These are phyloP conservation scores for Lanistes nyassanus DNA, from an alignment of 1,140 invertebrate species.

Conservation along the genomic window DNA sequence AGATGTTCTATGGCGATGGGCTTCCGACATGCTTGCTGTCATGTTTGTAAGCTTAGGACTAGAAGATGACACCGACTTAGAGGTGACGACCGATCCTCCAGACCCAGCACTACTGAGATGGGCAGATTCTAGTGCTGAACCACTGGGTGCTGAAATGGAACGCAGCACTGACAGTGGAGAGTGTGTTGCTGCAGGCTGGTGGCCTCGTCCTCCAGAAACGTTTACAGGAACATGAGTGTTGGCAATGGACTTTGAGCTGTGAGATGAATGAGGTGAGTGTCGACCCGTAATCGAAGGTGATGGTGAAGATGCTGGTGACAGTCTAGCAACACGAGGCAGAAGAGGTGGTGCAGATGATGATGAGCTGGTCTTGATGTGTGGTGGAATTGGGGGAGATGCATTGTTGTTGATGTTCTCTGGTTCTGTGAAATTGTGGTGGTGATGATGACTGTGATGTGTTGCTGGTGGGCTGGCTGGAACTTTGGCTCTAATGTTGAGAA, in stretches of 20 bases:
- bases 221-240: conserved; percentile 36
- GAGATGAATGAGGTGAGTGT: conserved; percentile 22
- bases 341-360: conserved; percentile 17
- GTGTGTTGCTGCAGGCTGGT: not conserved
- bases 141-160: conserved; percentile 5
- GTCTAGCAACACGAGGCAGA: conserved; percentile 11
- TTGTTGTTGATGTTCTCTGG: conserved; percentile 17
- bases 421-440: conserved; percentile 21
- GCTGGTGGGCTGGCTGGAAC: conserved; percentile 22
- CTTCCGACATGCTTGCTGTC: not conserved
- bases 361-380: conserved; percentile 32
- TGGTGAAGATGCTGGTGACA: conserved; percentile 30
- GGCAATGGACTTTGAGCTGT: conserved; percentile 30
- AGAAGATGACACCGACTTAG: conserved; percentile 3
- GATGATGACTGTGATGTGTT: conserved; percentile 21
- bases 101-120: not conserved
- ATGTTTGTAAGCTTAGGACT: conserved; percentile 3
- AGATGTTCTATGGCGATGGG: conserved; percentile 8
- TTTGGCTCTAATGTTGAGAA: conserved; percentile 47
- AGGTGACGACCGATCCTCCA: conserved; percentile 3
- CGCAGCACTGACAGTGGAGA: not conserved
- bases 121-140: not conserved
- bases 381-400: conserved; percentile 22
- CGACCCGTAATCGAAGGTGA: conserved; percentile 18
- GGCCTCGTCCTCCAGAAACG: conserved; percentile 13